phyloP scores from a whole-genome alignment of 1,140 invertebrate species.

The Ceratosolen solmsi region DNA sequence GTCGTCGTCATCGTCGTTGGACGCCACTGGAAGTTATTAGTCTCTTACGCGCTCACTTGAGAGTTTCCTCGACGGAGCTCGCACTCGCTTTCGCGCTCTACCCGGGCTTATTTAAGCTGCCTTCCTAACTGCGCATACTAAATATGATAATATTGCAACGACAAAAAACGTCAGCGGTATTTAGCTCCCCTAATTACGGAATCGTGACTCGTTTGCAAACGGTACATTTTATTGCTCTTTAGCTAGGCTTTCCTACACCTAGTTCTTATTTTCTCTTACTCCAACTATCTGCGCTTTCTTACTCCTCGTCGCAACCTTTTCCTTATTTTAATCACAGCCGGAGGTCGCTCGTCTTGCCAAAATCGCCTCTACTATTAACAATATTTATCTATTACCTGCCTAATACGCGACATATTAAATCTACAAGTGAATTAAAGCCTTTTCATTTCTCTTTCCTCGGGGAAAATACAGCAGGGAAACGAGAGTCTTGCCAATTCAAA shows the following conservation, averaged over 20 bases:
- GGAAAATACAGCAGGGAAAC: no score
- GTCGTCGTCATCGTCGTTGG: slow-evolving; percentile 52
- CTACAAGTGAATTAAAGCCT: not conserved
- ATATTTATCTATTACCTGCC: not conserved
- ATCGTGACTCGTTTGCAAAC: slow-evolving; percentile 74
- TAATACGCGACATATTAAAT: slow-evolving; percentile 3
- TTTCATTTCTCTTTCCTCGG: not conserved
- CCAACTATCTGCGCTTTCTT: slow-evolving; percentile 52
- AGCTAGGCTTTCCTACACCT: slow-evolving; percentile 47
- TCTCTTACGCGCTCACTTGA: slow-evolving; percentile 65
- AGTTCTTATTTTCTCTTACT: slow-evolving; percentile 36
- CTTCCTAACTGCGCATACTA: slow-evolving; percentile 74
- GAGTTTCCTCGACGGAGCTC: slow-evolving; percentile 60
- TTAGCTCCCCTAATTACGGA: slow-evolving; percentile 73
- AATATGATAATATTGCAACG: slow-evolving; percentile 75
- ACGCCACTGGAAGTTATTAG: slow-evolving; percentile 71
- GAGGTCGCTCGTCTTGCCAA: not conserved
- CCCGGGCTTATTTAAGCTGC: slow-evolving; percentile 71
- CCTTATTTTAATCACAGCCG: slow-evolving; percentile 55
- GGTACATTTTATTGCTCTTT: slow-evolving; percentile 68
- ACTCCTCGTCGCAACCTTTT: slow-evolving; percentile 61
- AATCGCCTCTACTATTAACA: slow-evolving; percentile 31
- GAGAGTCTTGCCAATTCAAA: no score
- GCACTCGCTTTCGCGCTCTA: slow-evolving; percentile 62
- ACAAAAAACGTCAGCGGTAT: slow-evolving; percentile 73